These are phyloP conservation scores for Pachycephala philippinensis DNA, from an alignment of 2,113 vertebrate genomes.

Conservation along the genomic window DNA sequence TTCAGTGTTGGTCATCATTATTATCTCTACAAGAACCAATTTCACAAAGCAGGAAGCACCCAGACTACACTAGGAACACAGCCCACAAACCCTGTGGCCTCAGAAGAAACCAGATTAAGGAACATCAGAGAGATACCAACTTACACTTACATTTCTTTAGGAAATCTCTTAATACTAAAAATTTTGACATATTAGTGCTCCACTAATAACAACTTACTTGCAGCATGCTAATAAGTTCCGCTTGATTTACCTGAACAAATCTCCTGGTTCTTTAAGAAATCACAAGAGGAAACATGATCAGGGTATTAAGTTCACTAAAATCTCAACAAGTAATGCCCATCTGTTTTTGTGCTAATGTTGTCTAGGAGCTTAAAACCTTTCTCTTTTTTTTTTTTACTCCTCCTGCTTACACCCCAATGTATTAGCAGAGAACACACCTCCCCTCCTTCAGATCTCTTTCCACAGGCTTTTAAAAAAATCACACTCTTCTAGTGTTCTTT, in stretches of 20 bases:
- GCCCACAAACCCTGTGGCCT: background rate
- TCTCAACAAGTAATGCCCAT: background rate
- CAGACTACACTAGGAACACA: background rate
- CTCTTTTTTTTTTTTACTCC: background rate
- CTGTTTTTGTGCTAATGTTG: background rate
- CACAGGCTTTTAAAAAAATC: background rate
- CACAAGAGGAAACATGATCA: background rate
- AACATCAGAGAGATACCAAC: background rate
- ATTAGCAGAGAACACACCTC: background rate
- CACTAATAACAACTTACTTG: background rate
- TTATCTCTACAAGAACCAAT: background rate
- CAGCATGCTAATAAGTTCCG: background rate
- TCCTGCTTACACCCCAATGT: background rate
- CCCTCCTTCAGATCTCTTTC: background rate
- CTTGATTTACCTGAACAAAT: conserved; percentile 12
- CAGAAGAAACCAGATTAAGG: background rate
- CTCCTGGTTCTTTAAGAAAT: conserved; percentile 3
- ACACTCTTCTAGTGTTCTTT: background rate
- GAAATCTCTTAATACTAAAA: background rate
- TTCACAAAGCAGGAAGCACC: background rate
- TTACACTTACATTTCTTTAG: background rate
- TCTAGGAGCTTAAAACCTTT: background rate
- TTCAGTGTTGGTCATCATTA: background rate
- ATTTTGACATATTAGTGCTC: background rate
- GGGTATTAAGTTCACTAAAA: background rate